A percentile compares a stretch with the other conserved stretches of the same genome.
These are phyloP conservation scores for Channa argus DNA, from an alignment of 2,113 vertebrate genomes.

Conservation along the genomic window DNA sequence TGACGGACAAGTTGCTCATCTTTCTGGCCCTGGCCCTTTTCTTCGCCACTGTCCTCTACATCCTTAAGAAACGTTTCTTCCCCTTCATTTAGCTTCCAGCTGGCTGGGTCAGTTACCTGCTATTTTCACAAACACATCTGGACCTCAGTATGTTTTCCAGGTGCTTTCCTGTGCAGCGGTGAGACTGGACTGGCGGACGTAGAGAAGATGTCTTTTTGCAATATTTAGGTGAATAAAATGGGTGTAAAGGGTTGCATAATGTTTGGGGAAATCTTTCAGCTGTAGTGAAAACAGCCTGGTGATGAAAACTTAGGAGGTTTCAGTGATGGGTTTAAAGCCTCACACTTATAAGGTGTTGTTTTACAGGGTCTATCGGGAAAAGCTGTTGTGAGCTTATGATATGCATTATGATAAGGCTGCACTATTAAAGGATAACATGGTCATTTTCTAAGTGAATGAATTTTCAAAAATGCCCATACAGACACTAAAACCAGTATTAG, in stretches of 20 bases:
- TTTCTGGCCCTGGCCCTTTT: slow-evolving; percentile 94
- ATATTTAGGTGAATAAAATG: no score
- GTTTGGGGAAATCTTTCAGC: neutral
- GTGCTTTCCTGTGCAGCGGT: neutral
- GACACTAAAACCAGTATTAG: no score
- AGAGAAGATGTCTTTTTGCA: no score
- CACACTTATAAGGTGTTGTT: no score
- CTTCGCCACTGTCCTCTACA: slow-evolving; percentile 93
- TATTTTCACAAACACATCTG: neutral
- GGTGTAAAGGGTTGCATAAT: no score
- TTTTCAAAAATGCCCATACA: no score
- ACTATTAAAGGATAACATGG: neutral
- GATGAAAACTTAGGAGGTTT: no score
- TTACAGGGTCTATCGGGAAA: no score
- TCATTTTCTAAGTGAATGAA: no score
- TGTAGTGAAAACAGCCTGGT: neutral
- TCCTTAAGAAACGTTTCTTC: slow-evolving; percentile 94
- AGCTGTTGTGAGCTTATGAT: no score
- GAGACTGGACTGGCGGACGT: slow-evolving; percentile 2
- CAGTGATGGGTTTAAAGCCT: neutral
- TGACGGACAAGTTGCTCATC: slow-evolving; percentile 95
- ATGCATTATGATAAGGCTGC: neutral
- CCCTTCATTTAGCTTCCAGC: slow-evolving; percentile 85
- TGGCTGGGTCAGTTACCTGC: neutral
- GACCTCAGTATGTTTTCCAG: neutral